Base-by-base conservation (phyloP, 2,888 invertebrate species). In the Leptinotarsa haldemani region DNA sequence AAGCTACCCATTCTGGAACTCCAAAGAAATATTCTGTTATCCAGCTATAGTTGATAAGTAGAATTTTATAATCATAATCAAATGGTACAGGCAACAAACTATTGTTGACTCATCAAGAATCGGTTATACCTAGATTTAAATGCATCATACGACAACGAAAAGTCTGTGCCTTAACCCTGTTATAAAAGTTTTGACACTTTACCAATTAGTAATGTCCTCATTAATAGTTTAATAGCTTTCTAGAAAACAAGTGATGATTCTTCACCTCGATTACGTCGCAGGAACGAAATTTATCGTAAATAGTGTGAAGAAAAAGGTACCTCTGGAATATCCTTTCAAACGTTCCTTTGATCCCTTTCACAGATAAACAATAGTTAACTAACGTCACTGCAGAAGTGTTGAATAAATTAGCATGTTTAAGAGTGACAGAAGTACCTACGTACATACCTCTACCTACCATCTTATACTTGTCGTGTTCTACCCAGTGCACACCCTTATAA, bases 401-500 rank as follows among this genome's bases (percentile, higher is more conserved):
- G 67, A 68, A 72, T 72, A 53, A 68, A 72, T 64, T 72, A 68
- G 68, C 68, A 64, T 68, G 63, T 72, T 68, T 64, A 64, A 72
- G 64, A 67, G 72, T 72, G 67, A 63, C 68, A 67, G 30, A 58
- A 68, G 68, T 72, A 68, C 72, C 72, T 68, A 72, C 64, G 68
- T 64, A 68, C 53, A 53, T 69, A 65, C 58, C 66, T 40, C 40
- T 65, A 73, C 69, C 48, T 67, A 61, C 30, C 20, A 22, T 46
- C 58, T 66, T 69, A 66, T 73, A 30, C 30, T 30, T 61, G 65
- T 69, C 50, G 58, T 66, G 66, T 74, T 74, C 53, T 67, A 48
- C 63, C 20, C 4, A 52, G 69, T 71, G 69, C 69, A 69, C 75
- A 73, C 58, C 70, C 74, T 74, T 58, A 70, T 77, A 70, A 73